Conservation (phyloP, 1,140 invertebrate species). For the Oppia nitens region DNA sequence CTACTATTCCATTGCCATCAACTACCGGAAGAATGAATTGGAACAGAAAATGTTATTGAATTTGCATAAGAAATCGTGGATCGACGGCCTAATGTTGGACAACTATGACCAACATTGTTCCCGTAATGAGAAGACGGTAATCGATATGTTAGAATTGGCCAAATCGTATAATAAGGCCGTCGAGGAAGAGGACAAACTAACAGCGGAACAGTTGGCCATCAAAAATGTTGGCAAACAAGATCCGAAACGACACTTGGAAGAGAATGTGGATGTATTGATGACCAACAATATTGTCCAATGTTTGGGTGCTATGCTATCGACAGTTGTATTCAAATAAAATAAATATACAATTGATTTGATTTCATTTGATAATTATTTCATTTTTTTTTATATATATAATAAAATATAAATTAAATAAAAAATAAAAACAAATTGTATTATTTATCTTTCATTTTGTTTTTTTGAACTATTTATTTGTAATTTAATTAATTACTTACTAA, state of each 20-base stretch:
- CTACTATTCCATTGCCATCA: slow-evolving; percentile 99
- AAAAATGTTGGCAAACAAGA: slow-evolving; percentile 99
- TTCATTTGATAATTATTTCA: not conserved
- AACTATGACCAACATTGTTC: slow-evolving; percentile 90
- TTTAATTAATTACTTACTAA: too few relatives aligned
- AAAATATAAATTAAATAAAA: not conserved
- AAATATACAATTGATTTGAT: not conserved
- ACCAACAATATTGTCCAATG: slow-evolving; percentile 97
- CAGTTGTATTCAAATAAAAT: slow-evolving; percentile 77
- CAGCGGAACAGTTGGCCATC: slow-evolving; percentile 95
- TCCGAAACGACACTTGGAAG: slow-evolving; percentile 98
- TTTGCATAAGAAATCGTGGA: slow-evolving; percentile 98
- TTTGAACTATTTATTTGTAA: too few relatives aligned
- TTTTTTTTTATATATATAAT: not conserved
- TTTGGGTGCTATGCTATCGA: slow-evolving; percentile 94
- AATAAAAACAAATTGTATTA: not conserved
- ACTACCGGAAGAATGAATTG: slow-evolving; percentile 95
- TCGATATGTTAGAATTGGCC: slow-evolving; percentile 90
- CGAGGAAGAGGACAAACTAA: slow-evolving; percentile 99
- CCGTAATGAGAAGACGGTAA: slow-evolving; percentile 66
- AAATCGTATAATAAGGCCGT: slow-evolving; percentile 98
- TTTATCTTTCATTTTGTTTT: not conserved
- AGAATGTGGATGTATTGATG: slow-evolving; percentile 94
- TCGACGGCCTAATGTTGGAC: slow-evolving; percentile 84
- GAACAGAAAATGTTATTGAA: slow-evolving; percentile 98